These are phyloP conservation scores for Castor canadensis DNA, from an alignment of 2,113 vertebrate genomes.

Conservation along the genomic window DNA sequence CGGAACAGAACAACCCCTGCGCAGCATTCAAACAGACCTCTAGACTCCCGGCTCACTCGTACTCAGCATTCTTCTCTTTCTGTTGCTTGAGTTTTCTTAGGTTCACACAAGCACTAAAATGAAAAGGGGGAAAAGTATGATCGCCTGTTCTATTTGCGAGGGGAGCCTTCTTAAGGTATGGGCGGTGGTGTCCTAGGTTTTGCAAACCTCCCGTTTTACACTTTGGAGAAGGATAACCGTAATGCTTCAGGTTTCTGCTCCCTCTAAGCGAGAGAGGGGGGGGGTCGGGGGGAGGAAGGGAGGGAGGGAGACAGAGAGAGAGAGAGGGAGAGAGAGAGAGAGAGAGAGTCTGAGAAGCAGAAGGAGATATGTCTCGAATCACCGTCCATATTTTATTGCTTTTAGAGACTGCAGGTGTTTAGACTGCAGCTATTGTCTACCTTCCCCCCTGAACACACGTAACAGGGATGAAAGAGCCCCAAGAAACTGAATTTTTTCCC, in stretches of 20 bases:
- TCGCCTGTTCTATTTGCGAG: neutral
- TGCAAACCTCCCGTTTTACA: slow-evolving; percentile 42
- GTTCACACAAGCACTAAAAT: neutral
- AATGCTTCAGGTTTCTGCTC: slow-evolving; percentile 78
- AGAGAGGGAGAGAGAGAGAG: too few species aligned
- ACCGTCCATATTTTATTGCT: slow-evolving; percentile 56
- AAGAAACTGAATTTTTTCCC: slow-evolving; percentile 28
- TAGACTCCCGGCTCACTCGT: neutral
- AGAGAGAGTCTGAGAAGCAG: slow-evolving; percentile 52
- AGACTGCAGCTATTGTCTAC: slow-evolving; percentile 66
- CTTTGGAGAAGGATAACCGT: slow-evolving; percentile 64
- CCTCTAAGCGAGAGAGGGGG: slow-evolving; percentile 71
- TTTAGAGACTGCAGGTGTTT: slow-evolving; percentile 79
- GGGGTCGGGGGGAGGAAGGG: too few species aligned
- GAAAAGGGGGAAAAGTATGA: neutral
- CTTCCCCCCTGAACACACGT: neutral
- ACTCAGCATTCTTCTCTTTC: neutral
- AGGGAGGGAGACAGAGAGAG: too few species aligned
- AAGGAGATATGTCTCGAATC: slow-evolving; percentile 79
- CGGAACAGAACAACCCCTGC: neutral
- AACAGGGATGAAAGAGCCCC: neutral
- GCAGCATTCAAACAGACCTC: neutral
- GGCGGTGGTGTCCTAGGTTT: neutral
- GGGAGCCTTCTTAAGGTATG: neutral
- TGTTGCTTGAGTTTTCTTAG: neutral